Conservation (phyloP, 2,113 vertebrate genomes). For the Petromus typicus region DNA sequence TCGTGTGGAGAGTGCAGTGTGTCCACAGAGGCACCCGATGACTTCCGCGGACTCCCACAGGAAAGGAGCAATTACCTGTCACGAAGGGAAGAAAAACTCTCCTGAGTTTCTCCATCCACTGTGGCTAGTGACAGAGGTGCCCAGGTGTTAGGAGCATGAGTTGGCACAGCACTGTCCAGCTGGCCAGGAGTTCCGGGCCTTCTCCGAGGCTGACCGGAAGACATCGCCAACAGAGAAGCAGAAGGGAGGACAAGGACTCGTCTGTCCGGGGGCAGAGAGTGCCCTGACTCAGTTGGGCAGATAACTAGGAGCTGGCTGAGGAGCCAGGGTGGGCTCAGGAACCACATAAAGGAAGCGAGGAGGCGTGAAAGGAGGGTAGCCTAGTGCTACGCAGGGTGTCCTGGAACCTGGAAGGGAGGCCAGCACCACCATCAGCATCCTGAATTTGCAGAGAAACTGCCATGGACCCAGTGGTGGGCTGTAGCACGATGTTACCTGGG, state of each 20-base stretch:
- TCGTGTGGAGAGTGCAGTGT: accelerated
- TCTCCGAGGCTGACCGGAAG: accelerated
- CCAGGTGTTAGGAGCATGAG: accelerated
- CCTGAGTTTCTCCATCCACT: neutral
- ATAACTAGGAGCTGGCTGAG: neutral
- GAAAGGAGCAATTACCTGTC: no score
- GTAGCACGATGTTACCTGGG: neutral
- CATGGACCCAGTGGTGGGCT: accelerated
- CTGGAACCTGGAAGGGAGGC: neutral
- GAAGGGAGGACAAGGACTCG: neutral
- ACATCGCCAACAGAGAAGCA: accelerated
- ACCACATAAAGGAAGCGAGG: accelerated
- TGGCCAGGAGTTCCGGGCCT: neutral
- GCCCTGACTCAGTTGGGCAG: no score
- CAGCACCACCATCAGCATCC: accelerated
- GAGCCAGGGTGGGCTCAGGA: accelerated
- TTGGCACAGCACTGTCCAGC: accelerated
- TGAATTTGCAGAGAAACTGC: accelerated
- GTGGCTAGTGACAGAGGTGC: neutral
- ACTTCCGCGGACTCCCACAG: no score
- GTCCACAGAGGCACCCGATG: accelerated
- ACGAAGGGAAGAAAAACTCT: neutral
- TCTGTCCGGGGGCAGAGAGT: no score
- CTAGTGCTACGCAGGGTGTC: accelerated
- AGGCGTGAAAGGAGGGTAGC: accelerated